Evolutionary conservation across 92 coral and sea anemone genomes (phyloP), one percentile per base, ranked within the genome.

Genomic region (Phymanthus crucifer): DNA sequence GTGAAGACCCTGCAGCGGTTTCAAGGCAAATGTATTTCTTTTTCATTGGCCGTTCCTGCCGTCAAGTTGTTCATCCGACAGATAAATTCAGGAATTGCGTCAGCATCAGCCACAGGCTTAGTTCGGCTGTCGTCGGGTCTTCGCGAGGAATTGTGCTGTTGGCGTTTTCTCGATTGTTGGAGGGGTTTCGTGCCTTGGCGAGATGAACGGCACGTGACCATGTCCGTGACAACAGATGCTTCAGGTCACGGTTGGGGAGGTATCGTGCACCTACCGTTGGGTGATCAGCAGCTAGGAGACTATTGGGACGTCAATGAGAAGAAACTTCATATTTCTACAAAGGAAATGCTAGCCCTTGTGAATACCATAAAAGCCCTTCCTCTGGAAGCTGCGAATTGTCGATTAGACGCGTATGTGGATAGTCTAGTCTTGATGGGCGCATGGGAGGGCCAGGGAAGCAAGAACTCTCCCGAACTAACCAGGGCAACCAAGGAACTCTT

Each of bases 391-490:
- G 37, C 52, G 84, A 57, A 80, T 52, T 80, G 78, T 57, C 66
- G 72, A 1, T 33, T 80, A 31, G 77, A 80, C 37, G 70, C 52
- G 13, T 18, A 1, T 6, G 84, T 71, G 35, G 78, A 71, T 26
- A 80, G 77, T 31, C 19, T 2, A 2, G 84, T 80, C 23, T 32
- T 79, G 3, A 79, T 70, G 45, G 77, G 48, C 4, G 32, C 71
- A 7, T 70, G 52, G 78, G 78, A 80, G 10, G 71, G 72, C 17
- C 84, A 50, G 3, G 84, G 84, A 3, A 56, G 72, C 3, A 80
- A 71, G 69, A 36, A 13, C 1, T 52, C 78, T 1, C 77, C 72
- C 9, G 9, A 80, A 32, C 27, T 70, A 68, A 54, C 77, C 0
- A 50, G 19, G 34, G 78, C 70, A 4, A 71, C 84, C 4, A 71